phyloP scores from a whole-genome alignment of 2,888 invertebrate genomes.

The Sinelater perroti region DNA sequence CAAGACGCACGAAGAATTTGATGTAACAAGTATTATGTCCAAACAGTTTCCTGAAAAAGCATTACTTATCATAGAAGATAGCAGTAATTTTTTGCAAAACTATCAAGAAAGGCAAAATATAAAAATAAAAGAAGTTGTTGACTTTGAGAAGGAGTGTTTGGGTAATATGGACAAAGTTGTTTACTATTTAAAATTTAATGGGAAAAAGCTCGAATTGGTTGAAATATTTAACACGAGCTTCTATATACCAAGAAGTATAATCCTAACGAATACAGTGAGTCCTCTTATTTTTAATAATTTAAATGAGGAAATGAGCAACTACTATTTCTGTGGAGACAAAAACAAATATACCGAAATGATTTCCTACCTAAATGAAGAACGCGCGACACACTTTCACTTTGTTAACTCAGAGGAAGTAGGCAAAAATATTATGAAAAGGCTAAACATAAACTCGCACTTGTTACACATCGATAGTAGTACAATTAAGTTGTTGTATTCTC shows the following conservation, averaged over 20 bases:
- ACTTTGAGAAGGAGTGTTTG: constrained; percentile 19
- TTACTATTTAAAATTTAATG: constrained; percentile 13
- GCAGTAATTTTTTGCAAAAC: too few relatives aligned
- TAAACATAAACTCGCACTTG: constrained; percentile 13
- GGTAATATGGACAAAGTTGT: constrained; percentile 20
- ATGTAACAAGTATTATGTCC: neutral
- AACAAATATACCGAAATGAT: constrained; percentile 3
- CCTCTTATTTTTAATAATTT: constrained; percentile 4
- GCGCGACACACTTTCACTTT: neutral
- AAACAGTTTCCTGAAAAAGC: neutral
- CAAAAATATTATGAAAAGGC: neutral
- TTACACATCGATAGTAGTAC: constrained; percentile 16
- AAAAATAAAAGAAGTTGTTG: neutral
- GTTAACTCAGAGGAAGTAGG: neutral
- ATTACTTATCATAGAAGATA: constrained; percentile 14
- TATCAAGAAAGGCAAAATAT: neutral
- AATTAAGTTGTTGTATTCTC: constrained; percentile 9
- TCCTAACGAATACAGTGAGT: constrained; percentile 10
- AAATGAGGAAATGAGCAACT: constrained; percentile 4
- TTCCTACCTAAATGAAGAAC: neutral
- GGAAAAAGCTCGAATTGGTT: constrained; percentile 6
- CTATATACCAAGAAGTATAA: constrained; percentile 24
- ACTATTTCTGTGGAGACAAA: constrained; percentile 19
- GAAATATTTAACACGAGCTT: constrained; percentile 23
- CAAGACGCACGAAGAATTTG: constrained; percentile 15